Base-by-base conservation (phyloP, 2,888 invertebrate species). In the Anaspis maculata region DNA sequence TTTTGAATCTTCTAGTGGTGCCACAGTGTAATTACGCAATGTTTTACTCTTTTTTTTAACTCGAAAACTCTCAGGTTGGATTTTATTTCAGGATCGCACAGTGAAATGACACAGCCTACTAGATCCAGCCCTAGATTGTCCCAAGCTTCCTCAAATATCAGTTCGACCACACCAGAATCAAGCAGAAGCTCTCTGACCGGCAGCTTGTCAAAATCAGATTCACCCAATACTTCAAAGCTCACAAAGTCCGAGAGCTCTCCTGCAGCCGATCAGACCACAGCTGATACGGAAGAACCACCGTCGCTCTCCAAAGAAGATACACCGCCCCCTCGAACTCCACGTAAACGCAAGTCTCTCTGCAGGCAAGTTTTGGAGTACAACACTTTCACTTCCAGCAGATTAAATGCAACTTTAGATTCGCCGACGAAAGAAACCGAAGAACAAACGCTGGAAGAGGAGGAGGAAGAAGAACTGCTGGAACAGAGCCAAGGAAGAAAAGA, bases 51-150 rank as follows among this genome's bases (percentile, higher is more conserved):
- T 16, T 24, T 25, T 23, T 2, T 24, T 3, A 16, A 19, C 15
- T 11, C 12, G n/a, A n/a, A n/a, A n/a, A n/a, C n/a, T n/a, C n/a
- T n/a, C n/a, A n/a, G n/a, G n/a, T n/a, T n/a, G n/a, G n/a, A n/a
- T n/a, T n/a, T n/a, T n/a, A 16, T 40, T 42, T 30, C 31, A 53
- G 52, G 50, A 28, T 43, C 45, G 2, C 34, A 45, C 19, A 34
- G 37, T 2, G 49, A 46, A 25, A 25, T 14, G 13, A 33, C 44
- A n/a, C n/a, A n/a, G 4, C 47, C 51, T 9, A 37, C 52, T 11
- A 3, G 57, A 14, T 51, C 52, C 3, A 57, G 57, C 38, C 52
- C 55, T 21, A 44, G 56, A 29, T 39, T 57, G 16, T 34, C 48
- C 15, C 12, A 16, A 29, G 11, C 6, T 5, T 16, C 27, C 1